Evolutionary conservation across 1,140 invertebrate species (phyloP).

Genomic region (Ectropis grisescens): DNA sequence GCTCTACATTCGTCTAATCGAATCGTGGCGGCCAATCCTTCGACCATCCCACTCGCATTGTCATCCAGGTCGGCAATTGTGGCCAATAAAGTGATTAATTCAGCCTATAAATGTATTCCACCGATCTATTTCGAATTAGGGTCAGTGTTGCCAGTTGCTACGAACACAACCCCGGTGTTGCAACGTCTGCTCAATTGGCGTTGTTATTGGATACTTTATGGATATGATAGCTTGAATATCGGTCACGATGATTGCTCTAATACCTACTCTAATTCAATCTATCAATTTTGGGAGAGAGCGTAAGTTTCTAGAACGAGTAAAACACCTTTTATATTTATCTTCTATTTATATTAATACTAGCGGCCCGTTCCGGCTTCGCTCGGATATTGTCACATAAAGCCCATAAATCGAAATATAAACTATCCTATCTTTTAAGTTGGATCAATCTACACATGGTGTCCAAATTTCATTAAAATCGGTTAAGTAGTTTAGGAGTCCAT

Average conservation of each 20-base stretch:
- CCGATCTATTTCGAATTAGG: constrained; percentile 49
- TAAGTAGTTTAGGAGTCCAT: no score
- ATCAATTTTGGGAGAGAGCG: not conserved
- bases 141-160: constrained; percentile 21
- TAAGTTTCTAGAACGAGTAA: no score
- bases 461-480: no score
- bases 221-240: constrained; percentile 9
- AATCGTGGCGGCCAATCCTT: constrained; percentile 19
- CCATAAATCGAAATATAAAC: no score
- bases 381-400: no score
- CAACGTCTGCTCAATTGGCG: constrained; percentile 11
- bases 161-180: constrained; percentile 16
- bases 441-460: no score
- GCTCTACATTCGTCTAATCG: constrained; percentile 27
- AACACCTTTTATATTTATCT: no score
- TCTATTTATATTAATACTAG: no score
- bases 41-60: constrained; percentile 23
- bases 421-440: no score
- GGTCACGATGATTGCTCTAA: constrained; percentile 4
- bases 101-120: constrained; percentile 41
- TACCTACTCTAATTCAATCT: constrained; percentile 1
- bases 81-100: constrained; percentile 56
- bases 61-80: constrained; percentile 27
- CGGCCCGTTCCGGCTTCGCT: no score
- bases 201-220: constrained; percentile 24